A percentile compares a stretch with the other conserved stretches of the same genome.
Conservation (phyloP, 2,113 vertebrate genomes). For the Himantopus leucocephalus region DNA sequence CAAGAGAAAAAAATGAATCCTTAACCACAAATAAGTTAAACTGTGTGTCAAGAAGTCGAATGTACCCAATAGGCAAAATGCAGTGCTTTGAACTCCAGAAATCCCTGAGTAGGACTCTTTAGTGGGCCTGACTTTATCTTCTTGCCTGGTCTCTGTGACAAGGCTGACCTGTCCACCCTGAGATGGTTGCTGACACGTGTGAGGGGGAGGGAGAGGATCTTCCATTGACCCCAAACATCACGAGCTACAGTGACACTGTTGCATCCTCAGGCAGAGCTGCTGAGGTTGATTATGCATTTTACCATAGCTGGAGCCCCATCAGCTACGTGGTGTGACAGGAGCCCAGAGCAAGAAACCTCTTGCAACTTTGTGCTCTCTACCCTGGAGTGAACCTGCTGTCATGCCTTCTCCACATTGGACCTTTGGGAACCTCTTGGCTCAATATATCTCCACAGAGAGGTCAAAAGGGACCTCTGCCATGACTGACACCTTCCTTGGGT, state of each 20-base stretch:
- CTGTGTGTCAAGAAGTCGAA: not conserved
- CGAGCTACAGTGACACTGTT: not conserved
- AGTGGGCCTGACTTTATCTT: not conserved
- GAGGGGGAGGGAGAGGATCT: not conserved
- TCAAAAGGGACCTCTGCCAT: not conserved
- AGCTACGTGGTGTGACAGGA: not conserved
- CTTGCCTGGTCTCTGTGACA: not conserved
- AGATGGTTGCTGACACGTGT: not conserved
- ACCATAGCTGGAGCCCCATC: not conserved
- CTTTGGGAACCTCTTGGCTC: not conserved
- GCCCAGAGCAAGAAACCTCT: not conserved
- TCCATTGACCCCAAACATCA: not conserved
- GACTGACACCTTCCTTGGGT: not conserved
- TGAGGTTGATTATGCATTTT: not conserved
- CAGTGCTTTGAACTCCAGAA: not conserved
- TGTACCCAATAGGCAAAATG: not conserved
- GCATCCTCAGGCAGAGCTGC: not conserved
- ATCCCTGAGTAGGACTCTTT: not conserved
- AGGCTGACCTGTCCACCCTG: not conserved
- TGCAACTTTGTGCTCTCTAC: not conserved
- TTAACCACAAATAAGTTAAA: slow-evolving; percentile 29
- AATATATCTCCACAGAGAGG: not conserved
- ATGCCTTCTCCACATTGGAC: not conserved
- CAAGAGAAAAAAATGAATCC: not conserved
- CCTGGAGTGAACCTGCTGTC: accelerated